Base-by-base conservation (phyloP, 2,113 vertebrate genomes). In the Phalacrocorax pelagicus region DNA sequence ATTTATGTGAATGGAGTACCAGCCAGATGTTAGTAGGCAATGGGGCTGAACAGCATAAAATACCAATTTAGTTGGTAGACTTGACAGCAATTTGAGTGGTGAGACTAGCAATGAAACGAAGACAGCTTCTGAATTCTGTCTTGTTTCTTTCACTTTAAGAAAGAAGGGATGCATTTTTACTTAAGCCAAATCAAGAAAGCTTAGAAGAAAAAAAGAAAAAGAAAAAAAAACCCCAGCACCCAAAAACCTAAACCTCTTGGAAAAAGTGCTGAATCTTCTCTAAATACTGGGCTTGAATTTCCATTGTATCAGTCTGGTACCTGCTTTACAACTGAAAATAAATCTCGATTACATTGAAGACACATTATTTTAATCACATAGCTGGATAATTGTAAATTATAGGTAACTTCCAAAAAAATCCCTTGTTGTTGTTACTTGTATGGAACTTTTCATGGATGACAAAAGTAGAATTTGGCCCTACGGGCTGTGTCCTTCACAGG, bases 11-110 rank as follows among this genome's bases (percentile, higher is more conserved):
- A 80, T 91, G 89, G 92, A 95, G 92, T 88, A 80, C 5, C 22
- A 96, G 86, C 94, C 97, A 97, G 95, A 97, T 97, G 91, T 92
- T 96, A 66, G 81, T 65, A 94, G 92, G 92, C 89, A 97, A 85
- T 92, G 95, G 92, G 54, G 94, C 94, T 97, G 90, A 97, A 87
- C 95, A 82, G 49, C 0, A 3, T 96, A 85, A 96, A 96, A 94
- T 86, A 92, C 89, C 87, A 80, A 77, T 96, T 95, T 90, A 94
- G 88, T 69, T 94, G 92, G 86, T 94, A 91, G 94, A 89, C 91
- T 97, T 96, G 92, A 92, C 91, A 94, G 86, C 86, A 89, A 0
- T 81, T 81, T 89, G 75, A 86, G 47, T 95, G 83, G 83, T 80
- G 83, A 95, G 91, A 95, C 84, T 86, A 82, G 84, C 78, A 95